phyloP scores from a whole-genome alignment of 2,113 vertebrate species.

The Todiramphus saurophagus region DNA sequence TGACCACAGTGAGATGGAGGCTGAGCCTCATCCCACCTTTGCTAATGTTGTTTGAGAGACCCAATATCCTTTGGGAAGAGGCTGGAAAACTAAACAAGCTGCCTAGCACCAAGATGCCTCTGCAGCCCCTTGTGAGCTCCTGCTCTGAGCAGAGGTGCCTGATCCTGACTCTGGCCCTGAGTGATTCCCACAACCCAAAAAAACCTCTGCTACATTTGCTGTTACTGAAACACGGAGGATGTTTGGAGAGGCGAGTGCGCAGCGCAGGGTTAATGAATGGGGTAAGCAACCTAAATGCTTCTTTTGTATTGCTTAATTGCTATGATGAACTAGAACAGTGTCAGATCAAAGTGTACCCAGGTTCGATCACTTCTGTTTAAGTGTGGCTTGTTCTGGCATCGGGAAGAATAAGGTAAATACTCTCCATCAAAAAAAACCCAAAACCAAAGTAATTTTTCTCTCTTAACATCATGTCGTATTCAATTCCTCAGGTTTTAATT shows the following conservation, averaged over 20 bases:
- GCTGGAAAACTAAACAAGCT: neutral
- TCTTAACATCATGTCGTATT: fast-evolving
- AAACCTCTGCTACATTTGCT: neutral
- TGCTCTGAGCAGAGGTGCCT: neutral
- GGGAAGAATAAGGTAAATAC: neutral
- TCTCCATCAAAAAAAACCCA: neutral
- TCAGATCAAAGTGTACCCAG: neutral
- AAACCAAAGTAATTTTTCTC: neutral
- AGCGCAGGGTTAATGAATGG: neutral
- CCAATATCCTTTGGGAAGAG: fast-evolving
- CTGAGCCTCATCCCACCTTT: neutral
- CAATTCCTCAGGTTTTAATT: neutral
- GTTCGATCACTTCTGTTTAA: neutral
- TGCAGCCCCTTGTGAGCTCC: neutral
- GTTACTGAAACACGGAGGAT: fast-evolving
- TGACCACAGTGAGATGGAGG: neutral
- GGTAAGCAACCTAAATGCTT: neutral
- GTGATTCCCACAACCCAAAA: fast-evolving
- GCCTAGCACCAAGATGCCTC: neutral
- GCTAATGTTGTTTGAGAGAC: neutral
- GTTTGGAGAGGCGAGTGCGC: neutral
- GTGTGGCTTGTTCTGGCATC: neutral
- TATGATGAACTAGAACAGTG: neutral
- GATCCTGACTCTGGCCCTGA: neutral
- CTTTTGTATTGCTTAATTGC: neutral